Evolutionary conservation across 2,888 invertebrate genomes (phyloP).

Genomic region (Tinea trinotella): DNA sequence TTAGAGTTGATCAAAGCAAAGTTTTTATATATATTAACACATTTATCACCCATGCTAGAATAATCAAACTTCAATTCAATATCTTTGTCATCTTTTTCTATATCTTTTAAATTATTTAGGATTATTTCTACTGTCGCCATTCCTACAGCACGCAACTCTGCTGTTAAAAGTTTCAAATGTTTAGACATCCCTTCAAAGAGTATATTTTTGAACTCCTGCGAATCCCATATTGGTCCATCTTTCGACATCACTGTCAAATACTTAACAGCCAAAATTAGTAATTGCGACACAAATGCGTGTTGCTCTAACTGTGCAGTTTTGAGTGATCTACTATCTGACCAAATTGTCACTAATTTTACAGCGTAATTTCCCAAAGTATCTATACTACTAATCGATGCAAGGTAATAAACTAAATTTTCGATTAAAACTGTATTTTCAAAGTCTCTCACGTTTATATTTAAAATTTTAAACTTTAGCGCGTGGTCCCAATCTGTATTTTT

Average conservation of each 20-base stretch:
- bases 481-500: conserved; percentile 76
- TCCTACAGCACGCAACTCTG: conserved; percentile 76
- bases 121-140: conserved; percentile 82
- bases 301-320: conserved; percentile 77
- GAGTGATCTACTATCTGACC: conserved; percentile 77
- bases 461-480: conserved; percentile 60
- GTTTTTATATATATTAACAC: conserved; percentile 58
- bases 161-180: conserved; percentile 77
- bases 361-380: conserved; percentile 51
- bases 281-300: conserved; percentile 79
- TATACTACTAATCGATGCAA: conserved; percentile 52
- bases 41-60: conserved; percentile 59
- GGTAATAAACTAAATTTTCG: conserved; percentile 75
- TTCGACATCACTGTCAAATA: conserved; percentile 49
- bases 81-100: conserved; percentile 32
- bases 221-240: conserved; percentile 35
- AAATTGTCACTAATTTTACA: conserved; percentile 72
- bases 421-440: conserved; percentile 67
- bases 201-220: conserved; percentile 55
- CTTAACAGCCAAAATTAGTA: conserved; percentile 73
- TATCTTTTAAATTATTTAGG: conserved; percentile 55
- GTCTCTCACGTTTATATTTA: conserved; percentile 64
- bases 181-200: conserved; percentile 77
- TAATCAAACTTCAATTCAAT: conserved; percentile 79
- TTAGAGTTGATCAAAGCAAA: conserved; percentile 49